These are phyloP conservation scores for Rotaria macrura DNA, from an alignment of 2,888 invertebrate genomes.

Conservation along the genomic window DNA sequence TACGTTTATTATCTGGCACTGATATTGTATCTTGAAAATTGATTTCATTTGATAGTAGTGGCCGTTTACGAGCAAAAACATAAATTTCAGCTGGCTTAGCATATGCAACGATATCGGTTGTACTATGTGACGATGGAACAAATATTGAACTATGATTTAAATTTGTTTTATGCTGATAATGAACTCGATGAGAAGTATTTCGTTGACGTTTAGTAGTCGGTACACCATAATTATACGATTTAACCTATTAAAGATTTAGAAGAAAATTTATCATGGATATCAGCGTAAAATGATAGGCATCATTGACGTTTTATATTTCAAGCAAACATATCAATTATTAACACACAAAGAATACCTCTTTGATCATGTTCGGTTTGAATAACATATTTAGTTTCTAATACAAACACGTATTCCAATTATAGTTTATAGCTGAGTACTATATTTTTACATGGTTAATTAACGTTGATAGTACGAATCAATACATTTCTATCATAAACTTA, in stretches of 20 bases:
- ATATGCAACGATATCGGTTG: not conserved
- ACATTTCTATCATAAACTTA: no score
- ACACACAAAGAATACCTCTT: no score
- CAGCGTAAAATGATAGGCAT: no score
- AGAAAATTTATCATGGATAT: no score
- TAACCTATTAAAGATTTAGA: not conserved
- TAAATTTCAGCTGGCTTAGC: constrained; percentile 25
- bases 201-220: not conserved
- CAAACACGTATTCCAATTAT: no score
- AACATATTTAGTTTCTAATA: no score
- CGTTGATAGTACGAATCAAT: no score
- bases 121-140: not conserved
- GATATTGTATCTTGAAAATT: constrained; percentile 23
- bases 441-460: no score
- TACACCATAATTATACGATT: constrained; percentile 1
- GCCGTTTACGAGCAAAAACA: constrained; percentile 32
- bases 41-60: constrained; percentile 7
- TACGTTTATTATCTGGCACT: not conserved
- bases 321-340: no score
- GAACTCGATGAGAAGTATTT: not conserved
- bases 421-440: no score
- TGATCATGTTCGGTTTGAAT: no score
- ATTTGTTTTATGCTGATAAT: not conserved
- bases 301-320: no score
- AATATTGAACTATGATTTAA: not conserved